phyloP scores from a whole-genome alignment of 2,888 invertebrate species.

The Frankliniella fusca region DNA sequence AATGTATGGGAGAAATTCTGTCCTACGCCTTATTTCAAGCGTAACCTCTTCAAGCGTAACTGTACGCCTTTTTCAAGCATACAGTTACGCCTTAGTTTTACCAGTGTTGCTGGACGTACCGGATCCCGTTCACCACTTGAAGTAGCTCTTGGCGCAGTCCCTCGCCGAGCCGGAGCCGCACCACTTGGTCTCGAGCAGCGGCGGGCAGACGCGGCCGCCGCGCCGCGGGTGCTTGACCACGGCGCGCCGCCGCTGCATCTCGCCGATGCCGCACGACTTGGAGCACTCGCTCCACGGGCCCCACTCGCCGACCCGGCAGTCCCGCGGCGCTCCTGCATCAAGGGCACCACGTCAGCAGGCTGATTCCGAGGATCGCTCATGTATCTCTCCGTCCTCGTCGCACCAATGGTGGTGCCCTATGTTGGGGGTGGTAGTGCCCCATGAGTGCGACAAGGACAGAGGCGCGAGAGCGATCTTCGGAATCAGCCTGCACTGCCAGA shows the following conservation, averaged over 20 bases:
- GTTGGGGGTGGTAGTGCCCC: no score
- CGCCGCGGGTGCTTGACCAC: conserved; percentile 71
- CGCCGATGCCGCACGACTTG: conserved; percentile 85
- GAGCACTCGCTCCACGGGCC: conserved; percentile 83
- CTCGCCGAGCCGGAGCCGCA: conserved; percentile 75
- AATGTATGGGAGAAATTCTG: no score
- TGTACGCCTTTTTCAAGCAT: neutral
- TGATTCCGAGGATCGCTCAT: no score
- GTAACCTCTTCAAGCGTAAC: no score
- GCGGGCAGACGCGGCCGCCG: conserved; percentile 78
- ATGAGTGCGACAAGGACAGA: no score
- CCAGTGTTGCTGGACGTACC: neutral
- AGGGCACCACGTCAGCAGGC: no score
- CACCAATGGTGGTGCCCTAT: no score
- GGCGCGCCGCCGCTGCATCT: conserved; percentile 73
- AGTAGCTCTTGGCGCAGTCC: conserved; percentile 54
- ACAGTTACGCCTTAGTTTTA: neutral
- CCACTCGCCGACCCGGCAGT: conserved; percentile 83
- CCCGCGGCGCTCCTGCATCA: conserved; percentile 61
- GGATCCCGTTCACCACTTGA: conserved; percentile 54
- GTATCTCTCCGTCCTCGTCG: no score
- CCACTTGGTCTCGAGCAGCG: conserved; percentile 80
- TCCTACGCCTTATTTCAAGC: no score
- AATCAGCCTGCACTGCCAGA: no score
- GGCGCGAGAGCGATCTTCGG: no score